Base-by-base conservation (phyloP, 1,140 invertebrate species). In the Proales similis region DNA sequence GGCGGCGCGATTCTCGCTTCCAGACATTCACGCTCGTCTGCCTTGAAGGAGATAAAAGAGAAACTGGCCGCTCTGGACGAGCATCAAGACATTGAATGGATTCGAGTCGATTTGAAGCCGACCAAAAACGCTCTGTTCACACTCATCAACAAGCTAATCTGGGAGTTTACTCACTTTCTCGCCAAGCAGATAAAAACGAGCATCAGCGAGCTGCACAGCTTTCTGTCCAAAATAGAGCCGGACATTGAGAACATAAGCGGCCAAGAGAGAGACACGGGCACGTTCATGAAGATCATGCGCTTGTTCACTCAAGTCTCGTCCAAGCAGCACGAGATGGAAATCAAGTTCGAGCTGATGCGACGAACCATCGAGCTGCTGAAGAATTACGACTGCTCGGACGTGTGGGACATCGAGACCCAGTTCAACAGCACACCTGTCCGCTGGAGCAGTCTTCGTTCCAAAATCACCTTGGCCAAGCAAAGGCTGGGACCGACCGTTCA, bases 271-370 rank as follows among this genome's bases (percentile, higher is more conserved):
- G 73, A 76, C 53, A 75, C 73, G 2, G 71, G 69, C 17, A 74
- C 72, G 9, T 76, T 76, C 61, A 76, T 74, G 72, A 73, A 72
- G 64, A 74, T 76, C 69, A 76, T 76, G 73, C 68, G 73, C 64
- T 63, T 75, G 3, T 76, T 75, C 48, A 75, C 75, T 67, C 70
- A 74, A 69, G 72, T 75, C n/a, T 75, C 74, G 22, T 69, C 71
- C 12, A 69, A 74, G 47, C 74, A 75, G 65, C 67, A 67, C 12
- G 71, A 74, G 63, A 75, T 75, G 73, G 72, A 76, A 60, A 69
- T 68, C 6, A 74, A 73, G 64, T 76, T 76, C 68, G 66, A 70
- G 24, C 69, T 70, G 19, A 75, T 76, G 72, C 69, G 71, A 38
- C 64, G 70, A 30, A 74, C 73, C 12, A 70, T 76, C 17, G 65